Base-by-base conservation (phyloP, 2,113 vertebrate species). In the Poeciliopsis prolifica region DNA sequence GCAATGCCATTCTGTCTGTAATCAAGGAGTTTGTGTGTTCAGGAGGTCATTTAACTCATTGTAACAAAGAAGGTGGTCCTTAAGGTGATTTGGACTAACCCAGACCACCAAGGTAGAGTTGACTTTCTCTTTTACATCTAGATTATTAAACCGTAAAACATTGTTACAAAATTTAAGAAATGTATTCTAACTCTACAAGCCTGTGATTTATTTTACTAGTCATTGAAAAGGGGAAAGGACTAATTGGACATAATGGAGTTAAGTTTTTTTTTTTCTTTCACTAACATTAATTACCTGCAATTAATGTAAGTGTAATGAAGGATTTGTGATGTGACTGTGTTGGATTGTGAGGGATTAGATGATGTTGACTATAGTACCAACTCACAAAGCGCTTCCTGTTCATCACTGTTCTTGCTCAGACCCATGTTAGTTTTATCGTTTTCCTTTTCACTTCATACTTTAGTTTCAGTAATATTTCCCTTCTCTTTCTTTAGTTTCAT, bases 71-170 rank as follows among this genome's bases (percentile, higher is more conserved):
- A 37, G 88, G 68, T 81, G 81, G 75, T 83, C 76, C 86, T 70
- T 88, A 35, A 81, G 63, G 85, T 70, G 73, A 65, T 78, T 74
- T 68, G 66, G 61, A 72, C 73, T 30, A 33, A 37, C 60, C 42
- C 13, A 75, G 92, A 92, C 90, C 91, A 91, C 91, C 91, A 82
- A 77, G 24, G 61, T 13, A 80, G 84, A 40, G 51, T 22, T 68
- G 29, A 69, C n/a, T 51, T 67, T 66, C 61, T 64, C 26, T 51
- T 44, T 79, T 31, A 64, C 30, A 70, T 78, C 40, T 63, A 22
- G 61, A 78, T 19, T 37, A 5, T 28, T 30, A 19, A 6, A 54
- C n/a, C 62, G 54, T 70, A n/a, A 70, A 65, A n/a, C 0, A 1
- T 80, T 26, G 54, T 28, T 26, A 28, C 29, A 65, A 74, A 65